Conservation (phyloP, 2,797 vertebrate genomes). For the Eremophila alpestris region DNA sequence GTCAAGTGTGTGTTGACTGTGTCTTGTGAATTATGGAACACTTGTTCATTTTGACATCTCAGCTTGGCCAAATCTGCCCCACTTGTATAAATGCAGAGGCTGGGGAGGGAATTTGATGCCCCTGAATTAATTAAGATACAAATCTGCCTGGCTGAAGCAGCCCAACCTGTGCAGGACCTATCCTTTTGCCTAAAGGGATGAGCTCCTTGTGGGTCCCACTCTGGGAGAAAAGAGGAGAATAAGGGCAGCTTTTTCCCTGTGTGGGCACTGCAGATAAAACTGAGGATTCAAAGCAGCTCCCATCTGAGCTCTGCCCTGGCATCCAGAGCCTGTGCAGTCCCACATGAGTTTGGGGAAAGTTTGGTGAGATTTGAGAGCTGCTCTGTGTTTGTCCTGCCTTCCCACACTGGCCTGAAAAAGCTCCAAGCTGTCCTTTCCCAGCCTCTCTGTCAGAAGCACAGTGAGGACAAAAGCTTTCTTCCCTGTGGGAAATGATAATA, state of each 20-base stretch:
- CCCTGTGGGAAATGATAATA: background rate
- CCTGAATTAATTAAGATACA: background rate
- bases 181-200: background rate
- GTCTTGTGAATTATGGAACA: background rate
- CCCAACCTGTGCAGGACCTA: background rate
- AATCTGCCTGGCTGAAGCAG: background rate
- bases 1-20: background rate
- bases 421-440: background rate
- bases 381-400: background rate
- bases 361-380: background rate
- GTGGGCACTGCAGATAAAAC: background rate
- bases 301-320: background rate
- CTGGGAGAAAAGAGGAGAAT: background rate
- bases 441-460: background rate
- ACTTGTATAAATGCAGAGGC: background rate
- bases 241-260: background rate
- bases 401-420: background rate
- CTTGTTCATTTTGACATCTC: background rate
- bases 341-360: background rate
- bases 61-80: background rate
- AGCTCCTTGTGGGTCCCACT: background rate
- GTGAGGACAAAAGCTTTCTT: background rate
- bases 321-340: background rate
- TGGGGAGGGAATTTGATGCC: background rate
- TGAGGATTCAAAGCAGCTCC: background rate